Evolutionary conservation across 1,140 invertebrate genomes (phyloP).

Genomic region (Caenorhabditis briggsae): DNA sequence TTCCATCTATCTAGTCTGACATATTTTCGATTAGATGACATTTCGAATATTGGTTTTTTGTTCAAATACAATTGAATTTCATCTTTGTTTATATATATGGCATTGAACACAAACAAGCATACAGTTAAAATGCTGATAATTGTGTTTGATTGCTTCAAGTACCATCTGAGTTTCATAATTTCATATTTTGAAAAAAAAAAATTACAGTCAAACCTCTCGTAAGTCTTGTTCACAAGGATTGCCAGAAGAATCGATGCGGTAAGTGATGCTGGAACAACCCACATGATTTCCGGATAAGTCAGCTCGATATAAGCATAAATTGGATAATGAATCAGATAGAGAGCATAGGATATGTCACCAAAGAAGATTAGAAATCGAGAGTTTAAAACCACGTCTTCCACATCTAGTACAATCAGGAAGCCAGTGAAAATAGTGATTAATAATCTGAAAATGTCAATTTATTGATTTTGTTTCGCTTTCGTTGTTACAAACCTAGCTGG

Average conservation of each 20-base stretch:
- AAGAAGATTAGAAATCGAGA: neutral
- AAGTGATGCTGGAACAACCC: neutral
- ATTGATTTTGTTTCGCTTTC: neutral
- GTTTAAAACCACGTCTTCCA: neutral
- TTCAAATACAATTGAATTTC: neutral
- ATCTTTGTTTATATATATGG: neutral
- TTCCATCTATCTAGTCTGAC: neutral
- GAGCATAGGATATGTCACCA: neutral
- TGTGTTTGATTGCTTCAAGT: neutral
- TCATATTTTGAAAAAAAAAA: too few species aligned
- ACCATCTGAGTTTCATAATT: neutral
- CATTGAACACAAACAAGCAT: neutral
- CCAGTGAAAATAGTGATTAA: slow-evolving; percentile 9
- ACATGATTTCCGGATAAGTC: neutral
- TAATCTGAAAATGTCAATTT: neutral
- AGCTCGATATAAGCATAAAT: neutral
- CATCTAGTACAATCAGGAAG: neutral
- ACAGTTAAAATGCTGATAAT: neutral
- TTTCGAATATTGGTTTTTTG: neutral
- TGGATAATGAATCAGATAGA: slow-evolving; percentile 2
- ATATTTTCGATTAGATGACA: neutral
- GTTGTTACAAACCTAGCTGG: neutral
- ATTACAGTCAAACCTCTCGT: neutral
- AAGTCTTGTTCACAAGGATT: neutral
- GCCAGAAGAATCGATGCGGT: neutral